Base-by-base conservation (phyloP, 2,113 vertebrate species). In the Takifugu bimaculatus region DNA sequence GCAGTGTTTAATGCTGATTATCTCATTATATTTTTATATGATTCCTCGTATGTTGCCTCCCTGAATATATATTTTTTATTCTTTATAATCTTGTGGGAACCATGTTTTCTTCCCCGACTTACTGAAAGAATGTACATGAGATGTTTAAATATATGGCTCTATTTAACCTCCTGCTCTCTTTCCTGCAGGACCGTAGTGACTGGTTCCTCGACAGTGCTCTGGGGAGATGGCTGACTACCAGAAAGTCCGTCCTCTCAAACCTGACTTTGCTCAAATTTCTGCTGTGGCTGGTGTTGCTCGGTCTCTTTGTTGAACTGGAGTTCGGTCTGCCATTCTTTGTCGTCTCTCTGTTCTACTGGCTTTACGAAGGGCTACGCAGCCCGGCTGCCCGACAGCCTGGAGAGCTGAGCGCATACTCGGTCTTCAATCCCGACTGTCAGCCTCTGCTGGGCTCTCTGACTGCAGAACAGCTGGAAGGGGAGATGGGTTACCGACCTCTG, bases 321-420 rank as follows among this genome's bases (percentile, higher is more conserved):
- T 95, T 98, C 7, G 95, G 94, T 10, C 82, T 94, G 73, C 91
- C 88, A 0, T 97, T 92, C 74, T 96, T 97, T 32, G 54, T 96
- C 13, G 70, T 96, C n/a, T 96, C 95, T 2, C 82, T 95, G 25
- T 93, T 97, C 70, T 96, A 95, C 84, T 98, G 95, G 94, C 88
- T 98, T 62, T 94, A 95, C 11, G 90, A 93, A 10, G 93, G 94
- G 55, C 93, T 91, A 1, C 91, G 93, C 3, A 88, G 85, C 66
- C 92, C 94, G 0, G 77, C 63, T 15, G 83, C 87, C 27, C 89
- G 86, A 12, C 74, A 86, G 54, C 90, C 77, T 1, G 95, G 94
- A 50, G 95, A 97, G 79, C 81, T 91, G 68, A 98, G 96, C 0
- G 96, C 96, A 13, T 98, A 98, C 72, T 98, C 96, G 0, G 95